Evolutionary conservation across 2,113 vertebrate species (phyloP).

Genomic region (Aegithalos caudatus): DNA sequence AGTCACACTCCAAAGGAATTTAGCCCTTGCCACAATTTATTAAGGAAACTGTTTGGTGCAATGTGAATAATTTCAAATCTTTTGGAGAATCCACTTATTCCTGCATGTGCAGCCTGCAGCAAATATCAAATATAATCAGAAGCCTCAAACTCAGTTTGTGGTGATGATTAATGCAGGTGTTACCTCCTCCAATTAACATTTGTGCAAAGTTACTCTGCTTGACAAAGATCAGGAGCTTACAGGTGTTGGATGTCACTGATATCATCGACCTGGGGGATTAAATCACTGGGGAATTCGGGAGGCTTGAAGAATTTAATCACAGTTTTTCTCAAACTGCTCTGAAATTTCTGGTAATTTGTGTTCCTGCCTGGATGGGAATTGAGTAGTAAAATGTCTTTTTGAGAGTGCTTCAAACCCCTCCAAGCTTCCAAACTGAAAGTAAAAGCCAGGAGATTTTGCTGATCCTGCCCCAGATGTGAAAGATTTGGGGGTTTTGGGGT

Average conservation of each 20-base stretch:
- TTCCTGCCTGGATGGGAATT: neutral
- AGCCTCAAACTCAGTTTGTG: neutral
- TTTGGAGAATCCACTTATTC: neutral
- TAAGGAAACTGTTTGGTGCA: neutral
- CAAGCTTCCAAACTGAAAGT: neutral
- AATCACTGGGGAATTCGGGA: neutral
- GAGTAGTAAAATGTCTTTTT: neutral
- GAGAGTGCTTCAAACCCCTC: accelerated
- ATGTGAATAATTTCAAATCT: neutral
- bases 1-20: neutral
- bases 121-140: neutral
- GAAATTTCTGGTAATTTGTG: neutral
- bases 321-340: neutral
- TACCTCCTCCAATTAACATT: neutral
- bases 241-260: neutral
- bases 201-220: neutral
- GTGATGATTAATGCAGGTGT: neutral
- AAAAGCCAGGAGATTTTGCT: neutral
- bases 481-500: neutral
- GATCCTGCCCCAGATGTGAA: neutral
- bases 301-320: neutral
- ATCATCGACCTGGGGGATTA: neutral
- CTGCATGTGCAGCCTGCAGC: neutral
- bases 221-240: neutral
- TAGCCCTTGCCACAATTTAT: neutral